phyloP scores from a whole-genome alignment of 2,888 invertebrate genomes.

The Ametastegia equiseti region DNA sequence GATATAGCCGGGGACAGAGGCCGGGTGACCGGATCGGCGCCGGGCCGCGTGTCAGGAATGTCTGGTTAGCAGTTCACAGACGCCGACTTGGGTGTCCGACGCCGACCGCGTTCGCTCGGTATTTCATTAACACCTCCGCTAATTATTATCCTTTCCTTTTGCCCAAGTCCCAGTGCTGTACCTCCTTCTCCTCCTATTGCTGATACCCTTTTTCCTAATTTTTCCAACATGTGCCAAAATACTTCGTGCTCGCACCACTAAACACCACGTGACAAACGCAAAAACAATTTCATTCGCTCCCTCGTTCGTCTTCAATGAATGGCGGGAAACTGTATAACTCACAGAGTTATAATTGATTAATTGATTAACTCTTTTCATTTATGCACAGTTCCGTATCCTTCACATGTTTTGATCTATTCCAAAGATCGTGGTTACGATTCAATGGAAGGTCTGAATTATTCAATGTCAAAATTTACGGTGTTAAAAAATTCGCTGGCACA shows the following conservation, averaged over 20 bases:
- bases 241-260: not conserved
- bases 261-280: not conserved
- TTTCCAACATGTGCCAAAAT: not conserved
- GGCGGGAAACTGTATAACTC: no score
- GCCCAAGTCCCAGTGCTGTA: not conserved
- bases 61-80: slow-evolving; percentile 74
- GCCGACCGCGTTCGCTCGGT: slow-evolving; percentile 70
- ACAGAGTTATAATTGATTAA: no score
- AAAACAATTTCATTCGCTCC: not conserved
- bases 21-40: slow-evolving; percentile 67
- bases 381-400: no score
- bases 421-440: no score
- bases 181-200: not conserved
- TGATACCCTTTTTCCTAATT: not conserved
- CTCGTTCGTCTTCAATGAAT: no score
- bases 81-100: slow-evolving; percentile 57
- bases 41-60: slow-evolving; percentile 73
- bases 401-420: no score
- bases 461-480: no score
- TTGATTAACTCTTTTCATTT: no score
- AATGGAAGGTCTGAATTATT: no score
- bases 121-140: slow-evolving; percentile 76
- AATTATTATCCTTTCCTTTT: slow-evolving; percentile 68
- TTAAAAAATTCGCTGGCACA: no score
- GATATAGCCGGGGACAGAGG: slow-evolving; percentile 34